Percentiles rank a stretch among this genome's conserved stretches.
phyloP scores from a whole-genome alignment of 2,888 invertebrate genomes.

The Pyralis farinalis region DNA sequence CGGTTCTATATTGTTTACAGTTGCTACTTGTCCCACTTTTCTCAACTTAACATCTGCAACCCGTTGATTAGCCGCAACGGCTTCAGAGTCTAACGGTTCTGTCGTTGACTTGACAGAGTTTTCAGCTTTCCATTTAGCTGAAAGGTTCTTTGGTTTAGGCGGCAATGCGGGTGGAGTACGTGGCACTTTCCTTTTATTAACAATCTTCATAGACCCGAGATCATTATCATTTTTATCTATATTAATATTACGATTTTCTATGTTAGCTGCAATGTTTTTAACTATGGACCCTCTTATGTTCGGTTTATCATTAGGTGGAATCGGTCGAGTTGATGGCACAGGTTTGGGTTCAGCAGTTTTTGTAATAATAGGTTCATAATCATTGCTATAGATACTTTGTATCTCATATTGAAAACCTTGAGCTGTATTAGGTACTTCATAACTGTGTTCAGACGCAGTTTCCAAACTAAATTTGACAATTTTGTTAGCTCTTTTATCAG shows the following conservation, averaged over 20 bases:
- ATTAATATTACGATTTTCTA: constrained; percentile 64
- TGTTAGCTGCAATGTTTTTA: constrained; percentile 73
- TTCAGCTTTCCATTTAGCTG: constrained; percentile 84
- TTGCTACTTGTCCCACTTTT: constrained; percentile 76
- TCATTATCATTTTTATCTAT: constrained; percentile 75
- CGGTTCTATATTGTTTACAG: constrained; percentile 79
- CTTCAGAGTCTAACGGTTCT: constrained; percentile 77
- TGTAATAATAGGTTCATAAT: constrained; percentile 86
- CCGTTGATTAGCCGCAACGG: constrained; percentile 81
- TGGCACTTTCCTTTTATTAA: constrained; percentile 80
- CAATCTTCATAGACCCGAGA: constrained; percentile 66
- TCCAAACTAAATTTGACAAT: constrained; percentile 76
- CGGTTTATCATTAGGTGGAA: constrained; percentile 46
- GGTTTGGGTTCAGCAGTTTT: constrained; percentile 61
- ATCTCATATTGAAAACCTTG: constrained; percentile 77
- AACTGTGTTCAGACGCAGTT: constrained; percentile 80
- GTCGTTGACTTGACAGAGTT: constrained; percentile 60
- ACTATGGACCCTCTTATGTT: constrained; percentile 74
- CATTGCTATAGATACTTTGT: constrained; percentile 87
- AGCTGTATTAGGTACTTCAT: constrained; percentile 81
- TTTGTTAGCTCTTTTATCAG: constrained; percentile 72
- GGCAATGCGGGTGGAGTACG: constrained; percentile 88
- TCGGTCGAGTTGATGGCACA: constrained; percentile 47
- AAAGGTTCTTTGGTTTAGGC: constrained; percentile 88
- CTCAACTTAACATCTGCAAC: constrained; percentile 79